phyloP scores from a whole-genome alignment of 1,140 invertebrate species.

The Camponotus vicinus region DNA sequence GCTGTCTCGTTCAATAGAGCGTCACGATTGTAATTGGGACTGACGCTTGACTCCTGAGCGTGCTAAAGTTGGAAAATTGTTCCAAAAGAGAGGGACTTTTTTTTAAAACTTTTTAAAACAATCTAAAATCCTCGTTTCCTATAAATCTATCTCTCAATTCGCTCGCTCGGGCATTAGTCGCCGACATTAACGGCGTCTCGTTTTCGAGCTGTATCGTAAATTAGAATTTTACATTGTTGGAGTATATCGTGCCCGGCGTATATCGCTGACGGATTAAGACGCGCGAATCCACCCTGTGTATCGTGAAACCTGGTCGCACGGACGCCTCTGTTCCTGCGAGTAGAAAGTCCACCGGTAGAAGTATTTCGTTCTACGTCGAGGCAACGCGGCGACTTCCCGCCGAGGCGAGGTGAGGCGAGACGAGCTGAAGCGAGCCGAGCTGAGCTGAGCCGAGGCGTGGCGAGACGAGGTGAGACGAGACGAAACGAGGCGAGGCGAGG shows the following conservation, averaged over 20 bases:
- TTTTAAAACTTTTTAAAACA: not conserved
- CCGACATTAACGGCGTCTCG: not conserved
- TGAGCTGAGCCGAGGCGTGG: conserved; percentile 12
- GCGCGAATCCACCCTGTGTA: conserved; percentile 58
- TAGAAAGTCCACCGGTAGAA: conserved; percentile 84
- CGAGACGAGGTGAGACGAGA: conserved; percentile 22
- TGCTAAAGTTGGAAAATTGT: not conserved
- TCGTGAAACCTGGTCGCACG: conserved; percentile 60
- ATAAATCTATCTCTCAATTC: not conserved
- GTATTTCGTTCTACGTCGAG: conserved; percentile 75
- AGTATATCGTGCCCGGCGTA: not conserved
- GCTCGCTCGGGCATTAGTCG: not conserved
- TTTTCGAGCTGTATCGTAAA: conserved; percentile 2
- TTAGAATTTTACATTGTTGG: not conserved
- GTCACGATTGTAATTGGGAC: conserved; percentile 30
- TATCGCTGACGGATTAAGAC: conserved; percentile 13
- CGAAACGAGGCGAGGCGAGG: conserved; percentile 67
- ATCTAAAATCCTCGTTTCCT: not conserved
- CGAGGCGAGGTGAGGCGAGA: conserved; percentile 14
- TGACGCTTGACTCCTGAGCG: not conserved
- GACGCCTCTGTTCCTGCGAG: conserved; percentile 82
- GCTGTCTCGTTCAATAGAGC: conserved; percentile 25
- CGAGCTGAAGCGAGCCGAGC: conserved; percentile 21
- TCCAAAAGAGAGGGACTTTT: not conserved
- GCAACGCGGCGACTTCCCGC: conserved; percentile 53